Evolutionary conservation across 2,888 invertebrate genomes (phyloP), one percentile per base, ranked within the genome.

Genomic region (Ennomos quercinarius): DNA sequence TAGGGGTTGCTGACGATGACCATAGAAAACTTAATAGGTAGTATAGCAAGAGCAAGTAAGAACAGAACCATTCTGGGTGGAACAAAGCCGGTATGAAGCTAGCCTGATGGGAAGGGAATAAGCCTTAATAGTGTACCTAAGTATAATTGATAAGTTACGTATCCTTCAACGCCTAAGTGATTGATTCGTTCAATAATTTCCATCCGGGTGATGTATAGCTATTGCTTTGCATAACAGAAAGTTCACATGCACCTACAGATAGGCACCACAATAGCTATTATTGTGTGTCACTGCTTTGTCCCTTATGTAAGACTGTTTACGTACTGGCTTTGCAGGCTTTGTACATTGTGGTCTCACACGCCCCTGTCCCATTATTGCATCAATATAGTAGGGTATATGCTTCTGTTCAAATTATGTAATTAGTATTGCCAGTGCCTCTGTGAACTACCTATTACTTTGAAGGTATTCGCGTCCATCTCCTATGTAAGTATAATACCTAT

Each of bases 301-400:
- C 79, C 83, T 83, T 81, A 85, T 27, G 27, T 84, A 85, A 81
- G 77, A 81, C 76, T 81, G 82, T 81, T 78, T 77, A 78, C 87
- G 82, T 78, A 82, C 83, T 27, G 69, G 81, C 86, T 86, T 84
- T 84, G 87, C 84, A 81, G 80, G 40, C 12, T 27, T 27, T 27
- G 27, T 27, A 46, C 42, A 55, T 61, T 55, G 57, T 57, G 45
- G 38, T 35, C 43, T 36, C 45, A 56, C 55, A 50, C 57, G 45
- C 13, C 40, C 10, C 8, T 34, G 38, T 40, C 40, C 34, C 34
- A 39, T 47, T 42, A 48, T 48, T 47, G 39, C 44, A 43, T 12
- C 13, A 3, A 39, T 27, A 6, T 27, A 27, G 27, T 6, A 27
- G 27, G 27, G 27, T 6, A 27, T 43, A 35, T 56, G 38, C 12